A percentile compares a stretch with the other conserved stretches of the same genome.
These are phyloP conservation scores for Tetragnatha montana DNA, from an alignment of 2,888 invertebrate genomes.

Conservation along the genomic window DNA sequence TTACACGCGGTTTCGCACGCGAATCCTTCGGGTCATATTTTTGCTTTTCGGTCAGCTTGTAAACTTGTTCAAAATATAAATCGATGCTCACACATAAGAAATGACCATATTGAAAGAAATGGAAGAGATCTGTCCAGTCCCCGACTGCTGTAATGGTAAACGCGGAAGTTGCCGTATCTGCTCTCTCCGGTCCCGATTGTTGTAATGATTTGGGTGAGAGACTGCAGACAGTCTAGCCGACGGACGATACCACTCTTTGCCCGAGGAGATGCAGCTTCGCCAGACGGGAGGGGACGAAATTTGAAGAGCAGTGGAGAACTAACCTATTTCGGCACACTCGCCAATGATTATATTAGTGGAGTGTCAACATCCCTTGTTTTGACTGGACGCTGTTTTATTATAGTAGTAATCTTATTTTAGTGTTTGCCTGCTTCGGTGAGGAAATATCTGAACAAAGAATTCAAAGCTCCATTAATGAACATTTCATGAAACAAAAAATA, in stretches of 20 bases:
- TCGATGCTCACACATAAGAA: slow-evolving; percentile 9
- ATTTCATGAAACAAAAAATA: too few relatives aligned
- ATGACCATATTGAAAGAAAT: not conserved
- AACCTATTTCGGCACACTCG: slow-evolving; percentile 41
- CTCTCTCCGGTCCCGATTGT: not conserved
- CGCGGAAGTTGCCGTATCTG: slow-evolving; percentile 23
- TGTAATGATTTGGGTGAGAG: slow-evolving; percentile 35
- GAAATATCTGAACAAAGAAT: not conserved
- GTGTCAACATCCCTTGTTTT: slow-evolving; percentile 43
- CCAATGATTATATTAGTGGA: slow-evolving; percentile 21
- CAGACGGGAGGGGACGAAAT: slow-evolving; percentile 56
- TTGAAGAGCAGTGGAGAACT: slow-evolving; percentile 26
- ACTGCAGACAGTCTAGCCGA: slow-evolving; percentile 68
- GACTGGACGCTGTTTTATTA: slow-evolving; percentile 32
- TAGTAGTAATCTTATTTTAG: not conserved
- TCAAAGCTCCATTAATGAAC: not conserved
- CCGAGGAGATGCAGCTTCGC: slow-evolving; percentile 31
- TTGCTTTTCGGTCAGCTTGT: not conserved
- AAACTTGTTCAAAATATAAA: not conserved
- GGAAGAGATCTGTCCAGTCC: slow-evolving; percentile 11
- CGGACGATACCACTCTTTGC: slow-evolving; percentile 54
- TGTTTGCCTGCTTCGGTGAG: not conserved
- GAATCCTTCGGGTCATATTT: not conserved
- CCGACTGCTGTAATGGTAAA: slow-evolving; percentile 34
- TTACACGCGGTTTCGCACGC: slow-evolving; percentile 17